Percentiles rank a stretch among this genome's conserved stretches.
phyloP scores from a whole-genome alignment of 2,797 vertebrate genomes.

The Gambusia yucatana region DNA sequence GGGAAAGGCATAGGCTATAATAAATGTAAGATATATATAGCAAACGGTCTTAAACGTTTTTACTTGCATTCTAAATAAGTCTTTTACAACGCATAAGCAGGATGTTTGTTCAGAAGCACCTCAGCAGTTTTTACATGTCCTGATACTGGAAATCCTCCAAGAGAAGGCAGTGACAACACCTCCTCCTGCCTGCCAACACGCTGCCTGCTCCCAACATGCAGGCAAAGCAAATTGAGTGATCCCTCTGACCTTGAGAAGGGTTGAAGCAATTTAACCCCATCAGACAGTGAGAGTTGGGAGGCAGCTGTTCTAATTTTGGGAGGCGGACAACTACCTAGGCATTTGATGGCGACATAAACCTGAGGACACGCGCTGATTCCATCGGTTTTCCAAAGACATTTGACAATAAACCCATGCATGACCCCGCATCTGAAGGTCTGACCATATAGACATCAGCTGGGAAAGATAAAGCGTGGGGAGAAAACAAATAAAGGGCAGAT shows the following conservation, averaged over 20 bases:
- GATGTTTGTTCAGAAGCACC: conserved; percentile 19
- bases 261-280: conserved; percentile 63
- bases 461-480: conserved; percentile 3
- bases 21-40: neutral
- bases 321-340: conserved; percentile 31
- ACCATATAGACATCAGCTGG: conserved; percentile 19
- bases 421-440: conserved; percentile 24
- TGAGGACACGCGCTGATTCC: conserved; percentile 53
- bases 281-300: conserved; percentile 47
- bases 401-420: conserved; percentile 14
- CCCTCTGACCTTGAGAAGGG: conserved; percentile 59
- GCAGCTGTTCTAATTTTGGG: conserved; percentile 62
- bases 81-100: neutral
- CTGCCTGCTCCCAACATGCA: conserved; percentile 24
- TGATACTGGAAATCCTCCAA: conserved; percentile 28
- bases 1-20: neutral
- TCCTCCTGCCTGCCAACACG: conserved; percentile 29
- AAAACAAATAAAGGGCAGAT: neutral
- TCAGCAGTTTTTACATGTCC: conserved; percentile 13
- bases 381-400: conserved; percentile 38
- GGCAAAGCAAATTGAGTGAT: conserved; percentile 30
- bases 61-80: neutral
- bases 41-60: neutral
- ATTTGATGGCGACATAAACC: conserved; percentile 45
- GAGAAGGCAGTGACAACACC: conserved; percentile 11